phyloP scores from a whole-genome alignment of 1,140 invertebrate genomes.

The Epicauta chinensis region DNA sequence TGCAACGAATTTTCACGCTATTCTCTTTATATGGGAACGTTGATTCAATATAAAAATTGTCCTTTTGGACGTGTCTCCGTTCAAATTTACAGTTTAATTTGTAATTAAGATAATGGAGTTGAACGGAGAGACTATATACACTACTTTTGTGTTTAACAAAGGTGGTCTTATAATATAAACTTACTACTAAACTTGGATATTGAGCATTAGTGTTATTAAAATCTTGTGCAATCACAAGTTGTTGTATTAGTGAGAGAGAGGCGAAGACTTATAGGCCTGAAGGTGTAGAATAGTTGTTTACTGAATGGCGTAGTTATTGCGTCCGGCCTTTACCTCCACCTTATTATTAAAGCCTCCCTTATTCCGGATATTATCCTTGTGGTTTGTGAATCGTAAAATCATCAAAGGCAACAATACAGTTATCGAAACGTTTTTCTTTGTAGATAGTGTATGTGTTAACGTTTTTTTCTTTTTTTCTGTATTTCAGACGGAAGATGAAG shows the following conservation, averaged over 20 bases:
- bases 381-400: constrained; percentile 8
- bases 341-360: constrained; percentile 13
- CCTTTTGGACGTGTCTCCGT: too few species aligned
- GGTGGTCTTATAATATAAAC: too few species aligned
- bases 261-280: constrained; percentile 9
- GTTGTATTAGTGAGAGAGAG: not conserved
- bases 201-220: constrained; percentile 9
- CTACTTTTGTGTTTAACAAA: too few species aligned
- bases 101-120: too few species aligned
- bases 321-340: constrained; percentile 17
- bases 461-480: constrained; percentile 22
- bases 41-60: too few species aligned
- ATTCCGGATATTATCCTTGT: constrained; percentile 20
- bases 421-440: too few species aligned
- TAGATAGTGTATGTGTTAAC: too few species aligned
- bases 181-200: too few species aligned
- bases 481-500: constrained; percentile 91
- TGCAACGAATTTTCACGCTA: too few species aligned
- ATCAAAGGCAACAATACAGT: constrained; percentile 1
- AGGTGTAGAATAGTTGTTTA: constrained; percentile 5
- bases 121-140: too few species aligned
- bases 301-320: constrained; percentile 23
- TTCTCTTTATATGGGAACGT: too few species aligned
- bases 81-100: too few species aligned
- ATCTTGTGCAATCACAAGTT: constrained; percentile 8